Conservation (phyloP, 92 coral and sea anemone species). For the Chrysogorgia sp. region DNA sequence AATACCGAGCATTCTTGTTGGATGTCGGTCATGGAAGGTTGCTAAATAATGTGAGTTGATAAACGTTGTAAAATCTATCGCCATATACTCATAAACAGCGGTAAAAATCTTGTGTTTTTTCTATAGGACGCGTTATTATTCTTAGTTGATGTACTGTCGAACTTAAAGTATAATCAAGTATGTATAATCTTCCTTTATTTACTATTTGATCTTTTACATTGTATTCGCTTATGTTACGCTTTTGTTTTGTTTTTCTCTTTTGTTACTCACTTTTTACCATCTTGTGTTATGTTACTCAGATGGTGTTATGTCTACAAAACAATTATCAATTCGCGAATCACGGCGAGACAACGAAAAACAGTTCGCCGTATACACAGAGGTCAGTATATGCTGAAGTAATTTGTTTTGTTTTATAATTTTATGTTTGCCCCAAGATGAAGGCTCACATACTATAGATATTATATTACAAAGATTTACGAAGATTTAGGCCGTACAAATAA, state of each 20-base stretch:
- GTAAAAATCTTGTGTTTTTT: background rate
- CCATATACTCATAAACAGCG: background rate
- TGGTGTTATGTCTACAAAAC: conserved; percentile 68
- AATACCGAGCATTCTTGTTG: conserved; percentile 75
- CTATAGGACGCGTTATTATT: conserved; percentile 78
- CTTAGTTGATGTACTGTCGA: conserved; percentile 73
- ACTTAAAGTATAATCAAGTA: conserved; percentile 85
- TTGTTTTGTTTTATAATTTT: no score
- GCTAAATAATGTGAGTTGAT: conserved; percentile 71
- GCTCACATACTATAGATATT: no score
- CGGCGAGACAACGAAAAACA: conserved; percentile 68
- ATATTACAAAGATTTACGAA: no score
- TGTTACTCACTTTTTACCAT: background rate
- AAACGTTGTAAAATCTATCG: background rate
- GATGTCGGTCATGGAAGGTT: conserved; percentile 92
- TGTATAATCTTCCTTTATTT: conserved; percentile 59
- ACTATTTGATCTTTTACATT: background rate
- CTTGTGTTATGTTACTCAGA: conserved; percentile 20
- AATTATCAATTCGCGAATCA: conserved; percentile 79
- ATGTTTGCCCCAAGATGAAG: no score
- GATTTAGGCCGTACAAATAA: no score
- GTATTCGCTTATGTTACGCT: background rate
- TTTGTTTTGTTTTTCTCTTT: background rate
- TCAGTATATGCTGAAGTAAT: no score
- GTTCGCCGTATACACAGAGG: conserved; percentile 82